Evolutionary conservation across 2,113 vertebrate genomes (phyloP).

Genomic region (Delphinus delphis): DNA sequence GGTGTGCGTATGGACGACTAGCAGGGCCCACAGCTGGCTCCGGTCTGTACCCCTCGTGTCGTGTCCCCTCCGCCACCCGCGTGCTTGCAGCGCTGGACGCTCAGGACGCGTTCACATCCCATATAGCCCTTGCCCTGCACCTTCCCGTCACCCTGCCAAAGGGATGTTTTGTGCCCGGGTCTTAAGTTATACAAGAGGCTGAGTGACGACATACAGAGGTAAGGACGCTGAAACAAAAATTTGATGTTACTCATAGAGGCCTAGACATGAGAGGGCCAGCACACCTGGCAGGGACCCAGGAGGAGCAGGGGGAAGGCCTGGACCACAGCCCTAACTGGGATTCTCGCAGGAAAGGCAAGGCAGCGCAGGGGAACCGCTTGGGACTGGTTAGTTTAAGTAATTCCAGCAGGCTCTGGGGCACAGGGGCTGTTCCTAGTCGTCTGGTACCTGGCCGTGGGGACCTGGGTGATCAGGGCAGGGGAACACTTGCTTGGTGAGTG

Average conservation of each 20-base stretch:
- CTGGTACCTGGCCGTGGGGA: not conserved
- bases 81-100: rapidly evolving
- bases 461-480: not conserved
- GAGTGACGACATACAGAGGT: not conserved
- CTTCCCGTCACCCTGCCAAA: rapidly evolving
- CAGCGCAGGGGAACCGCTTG: rapidly evolving
- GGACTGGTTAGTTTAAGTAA: rapidly evolving
- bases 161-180: rapidly evolving
- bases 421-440: rapidly evolving
- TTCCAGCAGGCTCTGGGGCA: not conserved
- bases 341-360: rapidly evolving
- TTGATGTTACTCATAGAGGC: not conserved
- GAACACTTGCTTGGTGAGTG: too few species aligned
- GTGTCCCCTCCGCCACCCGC: not conserved
- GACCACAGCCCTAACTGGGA: not conserved
- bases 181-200: not conserved
- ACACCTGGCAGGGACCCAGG: too few species aligned
- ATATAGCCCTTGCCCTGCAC: not conserved
- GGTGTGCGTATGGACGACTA: rapidly evolving
- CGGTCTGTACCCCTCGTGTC: not conserved
- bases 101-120: rapidly evolving
- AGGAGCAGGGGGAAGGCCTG: rapidly evolving
- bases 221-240: not conserved
- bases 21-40: rapidly evolving
- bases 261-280: not conserved